Evolutionary conservation across 2,113 vertebrate genomes (phyloP), one percentile per base, ranked within the genome.

Genomic region (Clupea harengus): DNA sequence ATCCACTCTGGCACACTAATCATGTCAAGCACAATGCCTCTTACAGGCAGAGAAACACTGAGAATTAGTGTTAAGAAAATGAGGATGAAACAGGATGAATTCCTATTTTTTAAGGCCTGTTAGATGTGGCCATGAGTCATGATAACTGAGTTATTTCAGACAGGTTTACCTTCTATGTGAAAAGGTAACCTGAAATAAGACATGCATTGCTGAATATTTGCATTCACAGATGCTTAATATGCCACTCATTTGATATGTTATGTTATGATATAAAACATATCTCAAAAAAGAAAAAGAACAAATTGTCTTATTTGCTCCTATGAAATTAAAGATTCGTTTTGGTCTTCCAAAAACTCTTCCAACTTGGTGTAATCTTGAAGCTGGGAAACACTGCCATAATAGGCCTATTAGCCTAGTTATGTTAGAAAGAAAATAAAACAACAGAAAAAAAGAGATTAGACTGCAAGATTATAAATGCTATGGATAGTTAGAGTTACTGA

Each of bases 51-150:
- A 72, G n/a, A 32, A 72, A 72, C 11, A 72, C 64, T 72, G 64
- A 72, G 3, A 72, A 72, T 28, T 13, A 72, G 10, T 32, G 64
- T 72, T 72, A 25, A 15, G n/a, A 28, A 72, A 25, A 28, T 28
- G n/a, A 72, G 64, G n/a, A 67, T 67, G 64, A 78, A 78, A 78
- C 28, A 13, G 72, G 25, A 78, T 78, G 72, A 78, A 72, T 13
- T 72, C 22, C 25, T 32, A 7, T 32, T 28, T 67, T 67, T 28
- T 44, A 18, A 78, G 13, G 39, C 72, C 72, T 78, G 28, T 78
- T 72, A 72, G 11, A 13, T 72, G 47, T 49, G 47, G 47, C 17
- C 52, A 57, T 57, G 52, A 57, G 47, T 15, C 52, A 57, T 57
- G 52, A 57, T 4, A 57, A 3, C 11, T 72, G 8, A 78, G 39